These are phyloP conservation scores for Diceros bicornis DNA, from an alignment of 2,797 vertebrate genomes.

Conservation along the genomic window DNA sequence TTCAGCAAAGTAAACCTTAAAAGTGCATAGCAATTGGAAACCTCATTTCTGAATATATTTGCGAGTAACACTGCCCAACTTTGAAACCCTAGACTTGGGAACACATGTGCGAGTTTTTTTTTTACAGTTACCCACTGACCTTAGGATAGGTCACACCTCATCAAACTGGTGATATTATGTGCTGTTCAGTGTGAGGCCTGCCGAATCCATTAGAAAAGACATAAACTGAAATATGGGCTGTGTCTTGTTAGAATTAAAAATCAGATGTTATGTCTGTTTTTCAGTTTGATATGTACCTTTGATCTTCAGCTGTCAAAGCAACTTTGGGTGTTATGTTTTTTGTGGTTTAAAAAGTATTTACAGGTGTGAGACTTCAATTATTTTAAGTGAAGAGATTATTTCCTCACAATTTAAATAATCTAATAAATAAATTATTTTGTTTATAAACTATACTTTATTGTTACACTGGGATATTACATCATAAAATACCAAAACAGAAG, in stretches of 20 bases:
- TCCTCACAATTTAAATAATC: conserved; percentile 58
- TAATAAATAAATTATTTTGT: background rate
- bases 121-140: conserved; percentile 27
- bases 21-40: background rate
- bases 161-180: background rate
- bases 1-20: conserved; percentile 20
- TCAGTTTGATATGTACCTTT: conserved; percentile 58
- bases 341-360: conserved; percentile 63
- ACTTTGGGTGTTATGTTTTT: background rate
- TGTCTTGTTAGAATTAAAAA: conserved; percentile 63
- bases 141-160: conserved; percentile 63
- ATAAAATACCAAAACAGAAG: conserved; percentile 14
- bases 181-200: conserved; percentile 37
- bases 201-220: conserved; percentile 73
- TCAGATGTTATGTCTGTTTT: conserved; percentile 73
- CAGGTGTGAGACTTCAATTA: background rate
- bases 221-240: conserved; percentile 66
- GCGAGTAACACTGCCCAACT: background rate
- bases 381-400: conserved; percentile 19
- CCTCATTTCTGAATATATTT: conserved; percentile 62
- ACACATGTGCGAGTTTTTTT: background rate
- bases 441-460: background rate
- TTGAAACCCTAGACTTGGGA: background rate
- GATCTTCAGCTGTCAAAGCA: conserved; percentile 55
- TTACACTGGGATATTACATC: background rate